These are phyloP conservation scores for Gryllus longicercus DNA, from an alignment of 2,888 invertebrate species.

Conservation along the genomic window DNA sequence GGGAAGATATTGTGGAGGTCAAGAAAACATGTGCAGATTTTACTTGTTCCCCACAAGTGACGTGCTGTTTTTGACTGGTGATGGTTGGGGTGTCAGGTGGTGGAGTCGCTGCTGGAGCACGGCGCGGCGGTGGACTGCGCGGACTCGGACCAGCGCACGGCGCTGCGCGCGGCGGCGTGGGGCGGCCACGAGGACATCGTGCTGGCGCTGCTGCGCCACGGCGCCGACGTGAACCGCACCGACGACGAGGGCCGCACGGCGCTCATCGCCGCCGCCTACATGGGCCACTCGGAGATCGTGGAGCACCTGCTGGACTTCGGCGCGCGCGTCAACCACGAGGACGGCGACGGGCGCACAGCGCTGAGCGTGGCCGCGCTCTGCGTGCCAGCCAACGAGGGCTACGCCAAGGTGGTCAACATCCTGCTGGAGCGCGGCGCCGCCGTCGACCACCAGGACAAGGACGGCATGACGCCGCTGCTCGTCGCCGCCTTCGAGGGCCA, in stretches of 20 bases:
- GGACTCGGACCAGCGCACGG: conserved; percentile 84
- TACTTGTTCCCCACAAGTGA: too few relatives aligned
- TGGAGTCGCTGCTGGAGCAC: conserved; percentile 71
- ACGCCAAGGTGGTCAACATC: conserved; percentile 65
- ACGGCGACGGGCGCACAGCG: conserved; percentile 83
- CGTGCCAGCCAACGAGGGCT: conserved; percentile 71
- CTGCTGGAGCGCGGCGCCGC: conserved; percentile 78
- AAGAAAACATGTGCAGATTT: too few relatives aligned
- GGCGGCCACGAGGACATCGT: conserved; percentile 87
- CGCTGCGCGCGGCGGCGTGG: conserved; percentile 88
- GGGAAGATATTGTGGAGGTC: too few relatives aligned
- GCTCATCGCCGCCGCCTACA: conserved; percentile 90
- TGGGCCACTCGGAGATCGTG: conserved; percentile 92
- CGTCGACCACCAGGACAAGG: conserved; percentile 78
- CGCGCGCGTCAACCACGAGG: conserved; percentile 80
- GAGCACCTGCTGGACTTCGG: conserved; percentile 76
- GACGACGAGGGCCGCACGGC: conserved; percentile 91
- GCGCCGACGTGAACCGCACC: conserved; percentile 74
- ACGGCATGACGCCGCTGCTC: conserved; percentile 80
- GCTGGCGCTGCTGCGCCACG: conserved; percentile 62
- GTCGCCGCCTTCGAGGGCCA: conserved; percentile 92
- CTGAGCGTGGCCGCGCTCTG: conserved; percentile 84
- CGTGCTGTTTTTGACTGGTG: too few relatives aligned
- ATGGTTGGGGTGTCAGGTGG: conserved; percentile 55
- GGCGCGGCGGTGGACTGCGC: conserved; percentile 83